Base-by-base conservation (phyloP, 2,113 vertebrate genomes). In the Hemichromis elongatus region DNA sequence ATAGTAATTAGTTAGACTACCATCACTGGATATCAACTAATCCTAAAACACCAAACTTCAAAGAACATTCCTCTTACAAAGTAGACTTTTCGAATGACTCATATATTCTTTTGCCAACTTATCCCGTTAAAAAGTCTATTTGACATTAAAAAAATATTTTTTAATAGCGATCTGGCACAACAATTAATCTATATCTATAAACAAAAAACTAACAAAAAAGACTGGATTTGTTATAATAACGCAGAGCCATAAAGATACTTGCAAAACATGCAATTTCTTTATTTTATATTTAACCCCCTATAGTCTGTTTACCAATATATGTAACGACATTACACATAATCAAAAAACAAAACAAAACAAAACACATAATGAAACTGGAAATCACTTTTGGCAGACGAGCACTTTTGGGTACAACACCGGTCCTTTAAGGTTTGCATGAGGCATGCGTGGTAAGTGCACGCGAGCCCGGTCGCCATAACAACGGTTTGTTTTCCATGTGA, bases 391-490 rank as follows among this genome's bases (percentile, higher is more conserved):
- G 9, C 59, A 37, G 59, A 37, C 59, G 33, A 66, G 18, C 59
- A 63, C 59, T 21, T 37, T 66, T 66, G 37, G 33, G 19, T 37
- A 37, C 33, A 37, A 13, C 59, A 13, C 19, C 33, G 33, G 18
- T 37, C 33, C 59, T 37, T 13, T 21, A 42, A 70, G 8, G 21
- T 2, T 26, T 45, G 66, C 24, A 94, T 70, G 66, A 86, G 95
- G 96, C 94, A 16, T 63, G 66, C n/a, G 78, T 30, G 1, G 14
- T 14, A 4, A 54, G 87, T 10, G 3, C 12, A 47, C 19, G 19
- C 6, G 26, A 33, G 40, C 8, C 3, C 33, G 4, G 95, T 97
- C 92, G 80, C 96, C 80, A 82, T 93, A 94, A 95, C 70, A 93
- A 96, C 96, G 50, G n/a, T 77, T 26, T 90, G 91, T 94, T 86